Evolutionary conservation across 2,888 invertebrate species (phyloP).

Genomic region (Conomelus anceps): DNA sequence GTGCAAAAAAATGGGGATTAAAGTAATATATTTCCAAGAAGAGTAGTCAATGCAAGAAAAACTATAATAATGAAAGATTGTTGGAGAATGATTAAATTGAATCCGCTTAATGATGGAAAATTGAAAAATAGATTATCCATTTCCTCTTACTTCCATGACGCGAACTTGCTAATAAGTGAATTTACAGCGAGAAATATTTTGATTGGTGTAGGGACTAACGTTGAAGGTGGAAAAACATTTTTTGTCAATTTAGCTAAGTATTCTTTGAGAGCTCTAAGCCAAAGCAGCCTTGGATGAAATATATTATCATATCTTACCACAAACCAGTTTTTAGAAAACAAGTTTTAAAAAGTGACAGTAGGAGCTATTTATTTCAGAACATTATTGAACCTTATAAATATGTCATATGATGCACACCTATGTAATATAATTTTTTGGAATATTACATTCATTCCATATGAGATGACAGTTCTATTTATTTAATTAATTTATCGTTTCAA

Average conservation of each 20-base stretch:
- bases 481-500: too few species aligned
- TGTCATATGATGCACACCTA: background rate
- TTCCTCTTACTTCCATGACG: background rate
- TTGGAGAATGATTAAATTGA: too few species aligned
- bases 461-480: too few species aligned
- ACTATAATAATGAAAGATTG: too few species aligned
- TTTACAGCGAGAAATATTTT: background rate
- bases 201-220: background rate
- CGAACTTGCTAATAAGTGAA: background rate
- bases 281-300: background rate
- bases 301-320: background rate
- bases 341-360: background rate
- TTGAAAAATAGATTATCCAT: background rate
- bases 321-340: background rate
- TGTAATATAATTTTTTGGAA: background rate
- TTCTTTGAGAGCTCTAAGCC: background rate
- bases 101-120: background rate
- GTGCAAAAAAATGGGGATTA: too few species aligned
- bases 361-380: background rate
- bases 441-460: background rate
- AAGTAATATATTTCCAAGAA: too few species aligned
- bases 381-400: background rate
- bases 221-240: background rate
- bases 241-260: background rate
- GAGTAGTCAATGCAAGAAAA: too few species aligned